A percentile compares a stretch with the other conserved stretches of the same genome.
These are phyloP conservation scores for Vultur gryphus DNA, from an alignment of 2,797 vertebrate genomes.

Conservation along the genomic window DNA sequence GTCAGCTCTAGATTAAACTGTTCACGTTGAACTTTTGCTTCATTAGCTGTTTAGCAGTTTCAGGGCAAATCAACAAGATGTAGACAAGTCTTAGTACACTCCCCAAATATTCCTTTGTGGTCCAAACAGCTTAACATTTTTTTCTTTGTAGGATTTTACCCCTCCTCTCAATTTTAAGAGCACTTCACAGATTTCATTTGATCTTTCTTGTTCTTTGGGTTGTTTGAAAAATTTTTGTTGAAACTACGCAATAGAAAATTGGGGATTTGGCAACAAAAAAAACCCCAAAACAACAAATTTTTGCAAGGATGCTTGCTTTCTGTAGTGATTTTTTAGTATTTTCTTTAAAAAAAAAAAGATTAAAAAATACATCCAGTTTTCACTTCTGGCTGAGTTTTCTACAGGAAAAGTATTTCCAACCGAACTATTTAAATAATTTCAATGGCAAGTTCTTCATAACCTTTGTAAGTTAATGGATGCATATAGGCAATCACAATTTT, in stretches of 20 bases:
- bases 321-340: background rate
- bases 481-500: background rate
- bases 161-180: background rate
- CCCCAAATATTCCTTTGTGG: background rate
- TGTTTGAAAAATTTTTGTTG: background rate
- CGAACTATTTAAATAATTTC: background rate
- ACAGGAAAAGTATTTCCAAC: background rate
- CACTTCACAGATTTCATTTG: background rate
- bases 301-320: background rate
- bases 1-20: background rate
- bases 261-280: background rate
- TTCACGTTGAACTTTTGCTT: background rate
- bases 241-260: constrained; percentile 12
- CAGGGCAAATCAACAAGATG: constrained; percentile 1
- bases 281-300: background rate
- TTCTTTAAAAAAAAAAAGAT: background rate
- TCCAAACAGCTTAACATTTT: background rate
- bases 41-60: constrained; percentile 31
- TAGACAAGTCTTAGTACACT: background rate
- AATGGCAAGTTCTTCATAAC: background rate
- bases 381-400: background rate
- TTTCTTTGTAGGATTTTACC: background rate
- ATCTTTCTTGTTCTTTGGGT: background rate
- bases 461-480: background rate
- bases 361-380: background rate